A percentile compares a stretch with the other conserved stretches of the same genome.
These are phyloP conservation scores for Platyura marginata DNA, from an alignment of 1,140 invertebrate genomes.

Conservation along the genomic window DNA sequence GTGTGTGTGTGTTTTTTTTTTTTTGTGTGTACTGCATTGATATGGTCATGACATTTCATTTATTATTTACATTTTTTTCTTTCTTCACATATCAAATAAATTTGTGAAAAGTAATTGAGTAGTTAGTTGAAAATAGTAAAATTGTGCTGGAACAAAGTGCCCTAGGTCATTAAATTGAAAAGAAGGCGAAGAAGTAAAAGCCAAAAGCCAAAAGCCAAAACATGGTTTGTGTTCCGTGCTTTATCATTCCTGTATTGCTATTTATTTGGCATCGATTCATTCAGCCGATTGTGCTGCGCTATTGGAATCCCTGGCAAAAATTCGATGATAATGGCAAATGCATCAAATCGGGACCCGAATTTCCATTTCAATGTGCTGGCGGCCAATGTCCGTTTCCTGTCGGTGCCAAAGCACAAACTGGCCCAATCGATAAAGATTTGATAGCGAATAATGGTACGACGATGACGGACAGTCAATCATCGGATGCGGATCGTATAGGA, in stretches of 20 bases:
- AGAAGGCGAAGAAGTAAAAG: too few relatives aligned
- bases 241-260: conserved; percentile 51
- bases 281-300: conserved; percentile 47
- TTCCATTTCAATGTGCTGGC: conserved; percentile 35
- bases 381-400: conserved; percentile 18
- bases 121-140: too few relatives aligned
- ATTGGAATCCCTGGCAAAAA: conserved; percentile 58
- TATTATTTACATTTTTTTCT: too few relatives aligned
- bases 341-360: conserved; percentile 26
- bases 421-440: neutral
- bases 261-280: conserved; percentile 60
- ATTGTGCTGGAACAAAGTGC: too few relatives aligned
- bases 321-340: conserved; percentile 34
- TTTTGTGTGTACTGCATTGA: too few relatives aligned
- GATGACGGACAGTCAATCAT: neutral
- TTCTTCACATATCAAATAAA: too few relatives aligned
- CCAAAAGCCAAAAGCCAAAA: too few relatives aligned
- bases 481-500: too few relatives aligned
- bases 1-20: too few relatives aligned
- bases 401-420: conserved; percentile 4
- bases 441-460: neutral
- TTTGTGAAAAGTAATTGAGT: too few relatives aligned
- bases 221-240: conserved; percentile 64
- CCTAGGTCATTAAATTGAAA: too few relatives aligned
- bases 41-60: too few relatives aligned